phyloP scores from a whole-genome alignment of 2,797 vertebrate species.

The Manis pentadactyla region DNA sequence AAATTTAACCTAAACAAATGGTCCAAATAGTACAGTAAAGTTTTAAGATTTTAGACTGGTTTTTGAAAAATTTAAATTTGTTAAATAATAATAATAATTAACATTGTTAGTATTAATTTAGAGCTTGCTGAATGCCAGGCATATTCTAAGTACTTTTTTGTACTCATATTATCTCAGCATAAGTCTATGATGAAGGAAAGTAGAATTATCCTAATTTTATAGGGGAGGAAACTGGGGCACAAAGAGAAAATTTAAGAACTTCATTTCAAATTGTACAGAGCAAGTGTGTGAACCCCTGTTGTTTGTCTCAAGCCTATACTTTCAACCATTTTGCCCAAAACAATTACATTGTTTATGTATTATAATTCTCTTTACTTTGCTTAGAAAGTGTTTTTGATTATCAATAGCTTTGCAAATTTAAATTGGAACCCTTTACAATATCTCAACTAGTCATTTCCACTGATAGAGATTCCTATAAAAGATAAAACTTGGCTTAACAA shows the following conservation, averaged over 20 bases:
- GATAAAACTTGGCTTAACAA: not conserved
- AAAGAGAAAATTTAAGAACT: not conserved
- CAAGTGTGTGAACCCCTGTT: accelerated
- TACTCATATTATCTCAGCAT: not conserved
- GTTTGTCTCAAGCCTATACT: not conserved
- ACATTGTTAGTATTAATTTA: not conserved
- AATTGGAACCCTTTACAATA: not conserved
- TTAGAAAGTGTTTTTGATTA: slow-evolving; percentile 1
- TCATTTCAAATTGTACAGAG: not conserved
- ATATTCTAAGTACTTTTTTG: not conserved
- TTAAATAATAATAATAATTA: not conserved
- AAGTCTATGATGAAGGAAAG: not conserved
- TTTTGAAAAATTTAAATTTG: not conserved
- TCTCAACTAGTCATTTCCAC: not conserved
- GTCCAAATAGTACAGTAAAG: not conserved
- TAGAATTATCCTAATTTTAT: not conserved
- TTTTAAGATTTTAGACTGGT: not conserved
- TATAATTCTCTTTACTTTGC: not conserved
- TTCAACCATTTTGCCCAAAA: not conserved
- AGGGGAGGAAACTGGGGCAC: not conserved
- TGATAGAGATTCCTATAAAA: not conserved
- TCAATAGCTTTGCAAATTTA: not conserved
- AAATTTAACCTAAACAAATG: not conserved
- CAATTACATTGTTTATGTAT: not conserved
- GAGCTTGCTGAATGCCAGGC: not conserved